These are phyloP conservation scores for Periparus ater DNA, from an alignment of 2,797 vertebrate genomes.

Conservation along the genomic window DNA sequence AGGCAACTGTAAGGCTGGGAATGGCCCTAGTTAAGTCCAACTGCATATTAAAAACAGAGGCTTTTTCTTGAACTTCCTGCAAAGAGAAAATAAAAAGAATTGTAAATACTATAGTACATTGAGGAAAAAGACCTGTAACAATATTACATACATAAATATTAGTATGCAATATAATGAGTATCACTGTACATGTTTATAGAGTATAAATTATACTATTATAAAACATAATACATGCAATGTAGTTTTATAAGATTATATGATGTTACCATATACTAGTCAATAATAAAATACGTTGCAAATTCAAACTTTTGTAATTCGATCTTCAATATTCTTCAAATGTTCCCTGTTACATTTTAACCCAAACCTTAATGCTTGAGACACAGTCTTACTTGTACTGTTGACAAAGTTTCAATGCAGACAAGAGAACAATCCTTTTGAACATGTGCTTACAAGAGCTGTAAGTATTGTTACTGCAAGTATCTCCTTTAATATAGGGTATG, in stretches of 20 bases:
- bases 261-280: neutral
- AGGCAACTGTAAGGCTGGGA: conserved; percentile 87
- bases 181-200: neutral
- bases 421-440: neutral
- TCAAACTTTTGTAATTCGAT: neutral
- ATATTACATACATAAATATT: neutral
- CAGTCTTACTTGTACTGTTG: neutral
- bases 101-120: neutral
- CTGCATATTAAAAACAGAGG: conserved; percentile 87
- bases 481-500: neutral
- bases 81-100: conserved; percentile 60
- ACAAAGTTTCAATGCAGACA: neutral
- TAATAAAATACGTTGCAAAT: neutral
- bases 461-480: neutral
- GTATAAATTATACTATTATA: neutral
- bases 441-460: neutral
- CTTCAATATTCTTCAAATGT: neutral
- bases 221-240: neutral
- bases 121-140: neutral
- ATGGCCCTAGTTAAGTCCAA: conserved; percentile 82
- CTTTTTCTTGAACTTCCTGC: conserved; percentile 89
- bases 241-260: neutral
- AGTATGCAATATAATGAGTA: neutral
- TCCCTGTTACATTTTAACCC: neutral
- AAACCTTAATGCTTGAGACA: neutral